Conservation (phyloP, 2,113 vertebrate genomes). For the Ceyx cyanopectus region DNA sequence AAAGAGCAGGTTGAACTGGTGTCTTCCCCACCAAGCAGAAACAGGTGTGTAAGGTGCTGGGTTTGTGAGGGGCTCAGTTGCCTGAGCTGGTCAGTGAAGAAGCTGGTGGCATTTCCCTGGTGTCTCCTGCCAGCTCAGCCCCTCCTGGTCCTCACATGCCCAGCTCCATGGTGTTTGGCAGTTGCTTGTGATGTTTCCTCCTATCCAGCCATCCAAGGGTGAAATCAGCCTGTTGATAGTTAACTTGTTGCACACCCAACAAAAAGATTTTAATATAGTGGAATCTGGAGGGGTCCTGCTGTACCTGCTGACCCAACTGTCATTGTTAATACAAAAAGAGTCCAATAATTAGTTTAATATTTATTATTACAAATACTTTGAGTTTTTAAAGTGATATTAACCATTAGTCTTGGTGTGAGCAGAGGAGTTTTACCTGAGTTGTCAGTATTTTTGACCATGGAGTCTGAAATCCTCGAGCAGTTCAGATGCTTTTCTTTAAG, state of each 20-base stretch:
- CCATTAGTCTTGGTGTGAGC: neutral
- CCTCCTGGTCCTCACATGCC: neutral
- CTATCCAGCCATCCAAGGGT: neutral
- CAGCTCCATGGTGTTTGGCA: accelerated
- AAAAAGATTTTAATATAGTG: neutral
- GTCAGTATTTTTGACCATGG: neutral
- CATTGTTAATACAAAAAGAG: neutral
- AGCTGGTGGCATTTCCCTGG: neutral
- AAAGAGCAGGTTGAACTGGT: neutral
- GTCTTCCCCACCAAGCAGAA: neutral
- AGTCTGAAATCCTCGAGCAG: neutral
- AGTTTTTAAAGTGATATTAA: neutral
- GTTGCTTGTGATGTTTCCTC: neutral
- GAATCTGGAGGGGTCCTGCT: neutral
- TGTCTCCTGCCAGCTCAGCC: neutral
- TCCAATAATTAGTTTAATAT: neutral
- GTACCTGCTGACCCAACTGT: neutral
- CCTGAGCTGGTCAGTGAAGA: neutral
- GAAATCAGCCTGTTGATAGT: neutral
- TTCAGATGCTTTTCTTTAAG: neutral
- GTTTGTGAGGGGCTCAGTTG: neutral
- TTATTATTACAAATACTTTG: neutral
- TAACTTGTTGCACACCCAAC: neutral
- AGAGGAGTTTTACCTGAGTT: neutral
- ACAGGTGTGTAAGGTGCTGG: neutral